Conservation (phyloP, 2,797 vertebrate species). For the Alosa sapidissima region DNA sequence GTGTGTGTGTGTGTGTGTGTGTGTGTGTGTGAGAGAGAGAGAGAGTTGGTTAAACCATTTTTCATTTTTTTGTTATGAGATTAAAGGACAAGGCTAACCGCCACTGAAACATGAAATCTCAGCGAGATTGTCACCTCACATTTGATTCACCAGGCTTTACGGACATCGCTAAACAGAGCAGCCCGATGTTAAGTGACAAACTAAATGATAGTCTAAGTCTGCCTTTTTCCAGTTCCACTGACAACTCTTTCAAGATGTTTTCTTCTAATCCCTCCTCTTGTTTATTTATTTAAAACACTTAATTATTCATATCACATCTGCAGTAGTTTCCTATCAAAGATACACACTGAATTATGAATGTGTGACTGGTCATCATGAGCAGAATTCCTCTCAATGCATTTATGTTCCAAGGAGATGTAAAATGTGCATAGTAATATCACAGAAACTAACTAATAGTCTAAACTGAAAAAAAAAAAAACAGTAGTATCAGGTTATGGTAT, state of each 20-base stretch:
- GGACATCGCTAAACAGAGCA: neutral
- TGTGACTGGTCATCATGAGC: slow-evolving; percentile 18
- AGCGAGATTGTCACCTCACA: slow-evolving; percentile 27
- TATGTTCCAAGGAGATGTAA: neutral
- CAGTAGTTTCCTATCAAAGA: slow-evolving; percentile 17
- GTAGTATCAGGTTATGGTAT: neutral
- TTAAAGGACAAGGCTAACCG: neutral
- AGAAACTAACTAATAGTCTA: neutral
- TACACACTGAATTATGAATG: slow-evolving; percentile 26
- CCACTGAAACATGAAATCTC: neutral
- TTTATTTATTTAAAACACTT: slow-evolving; percentile 36
- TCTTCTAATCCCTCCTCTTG: slow-evolving; percentile 2
- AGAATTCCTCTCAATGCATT: neutral
- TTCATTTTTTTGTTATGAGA: neutral
- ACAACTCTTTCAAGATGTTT: slow-evolving; percentile 28
- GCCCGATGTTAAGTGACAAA: slow-evolving; percentile 41
- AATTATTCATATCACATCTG: slow-evolving; percentile 44
- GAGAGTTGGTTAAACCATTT: neutral
- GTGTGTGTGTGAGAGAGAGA: slow-evolving; percentile 12
- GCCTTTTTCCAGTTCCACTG: slow-evolving; percentile 11
- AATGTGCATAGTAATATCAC: neutral
- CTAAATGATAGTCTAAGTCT: slow-evolving; percentile 34
- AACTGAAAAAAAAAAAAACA: neutral
- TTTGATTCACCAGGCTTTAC: slow-evolving; percentile 33
- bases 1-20: slow-evolving; percentile 20